A percentile compares a stretch with the other conserved stretches of the same genome.
These are phyloP conservation scores for Cheilosia soror DNA, from an alignment of 2,888 invertebrate genomes.

Conservation along the genomic window DNA sequence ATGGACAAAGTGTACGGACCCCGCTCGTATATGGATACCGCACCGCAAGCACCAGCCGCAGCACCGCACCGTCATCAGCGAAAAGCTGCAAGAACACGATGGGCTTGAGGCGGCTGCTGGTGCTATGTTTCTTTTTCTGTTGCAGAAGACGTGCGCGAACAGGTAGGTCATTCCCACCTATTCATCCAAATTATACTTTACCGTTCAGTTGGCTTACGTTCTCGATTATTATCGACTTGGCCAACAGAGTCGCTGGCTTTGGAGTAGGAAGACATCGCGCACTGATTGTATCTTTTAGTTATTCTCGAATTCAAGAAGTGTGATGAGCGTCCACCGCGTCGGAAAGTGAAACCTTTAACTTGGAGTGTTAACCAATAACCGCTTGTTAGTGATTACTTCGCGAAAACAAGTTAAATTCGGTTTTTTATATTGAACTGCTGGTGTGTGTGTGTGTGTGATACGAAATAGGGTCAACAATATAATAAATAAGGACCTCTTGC, in stretches of 20 bases:
- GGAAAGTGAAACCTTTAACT: constrained; percentile 67
- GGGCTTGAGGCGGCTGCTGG: constrained; percentile 24
- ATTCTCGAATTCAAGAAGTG: constrained; percentile 75
- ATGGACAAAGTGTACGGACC: constrained; percentile 52
- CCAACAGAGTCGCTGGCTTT: constrained; percentile 53
- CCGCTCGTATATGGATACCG: constrained; percentile 47
- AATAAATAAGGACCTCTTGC: background rate
- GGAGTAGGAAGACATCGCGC: constrained; percentile 62
- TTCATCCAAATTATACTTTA: constrained; percentile 74
- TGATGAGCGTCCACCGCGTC: constrained; percentile 69
- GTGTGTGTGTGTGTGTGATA: constrained; percentile 17
- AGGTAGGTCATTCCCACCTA: constrained; percentile 75
- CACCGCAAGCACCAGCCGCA: constrained; percentile 45
- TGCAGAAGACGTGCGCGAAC: constrained; percentile 63
- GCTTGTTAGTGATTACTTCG: constrained; percentile 31
- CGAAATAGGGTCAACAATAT: constrained; percentile 14
- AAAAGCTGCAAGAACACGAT: constrained; percentile 56
- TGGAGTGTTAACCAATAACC: constrained; percentile 6
- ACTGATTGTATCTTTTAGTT: constrained; percentile 74
- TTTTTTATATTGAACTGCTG: constrained; percentile 3
- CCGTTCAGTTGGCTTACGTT: constrained; percentile 73
- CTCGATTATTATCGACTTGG: constrained; percentile 69
- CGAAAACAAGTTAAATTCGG: constrained; percentile 35
- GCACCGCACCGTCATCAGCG: constrained; percentile 10
- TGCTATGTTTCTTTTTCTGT: constrained; percentile 41